Percentiles rank a stretch among this genome's conserved stretches.
phyloP scores from a whole-genome alignment of 2,888 invertebrate genomes.

The Bombylius discolor region DNA sequence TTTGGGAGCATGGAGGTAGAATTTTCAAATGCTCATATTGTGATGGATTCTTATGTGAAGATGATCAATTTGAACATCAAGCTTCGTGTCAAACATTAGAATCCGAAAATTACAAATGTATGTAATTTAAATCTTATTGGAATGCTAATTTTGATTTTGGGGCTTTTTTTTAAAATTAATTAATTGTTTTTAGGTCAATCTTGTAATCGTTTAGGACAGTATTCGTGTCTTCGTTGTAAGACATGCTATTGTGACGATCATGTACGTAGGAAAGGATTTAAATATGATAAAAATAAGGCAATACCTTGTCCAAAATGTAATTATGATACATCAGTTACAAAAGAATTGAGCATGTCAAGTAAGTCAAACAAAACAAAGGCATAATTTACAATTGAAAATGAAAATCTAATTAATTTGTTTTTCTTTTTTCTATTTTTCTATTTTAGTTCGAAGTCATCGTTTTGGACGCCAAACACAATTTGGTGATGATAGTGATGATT shows the following conservation, averaged over 20 bases:
- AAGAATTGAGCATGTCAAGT: conserved; percentile 93
- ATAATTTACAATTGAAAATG: too few species aligned
- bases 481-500: conserved; percentile 45
- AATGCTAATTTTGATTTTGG: background rate
- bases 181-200: conserved; percentile 43
- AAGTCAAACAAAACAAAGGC: conserved; percentile 29
- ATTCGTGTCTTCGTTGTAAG: conserved; percentile 90
- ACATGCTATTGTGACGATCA: conserved; percentile 95
- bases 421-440: background rate
- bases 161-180: too few species aligned
- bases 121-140: background rate
- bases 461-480: conserved; percentile 73
- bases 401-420: background rate
- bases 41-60: conserved; percentile 77
- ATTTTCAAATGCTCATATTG: conserved; percentile 89
- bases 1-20: conserved; percentile 92
- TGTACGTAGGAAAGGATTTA: conserved; percentile 80
- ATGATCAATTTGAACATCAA: conserved; percentile 95
- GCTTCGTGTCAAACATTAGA: conserved; percentile 92
- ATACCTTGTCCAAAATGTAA: conserved; percentile 92
- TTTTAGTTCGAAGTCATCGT: conserved; percentile 67
- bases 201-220: conserved; percentile 88
- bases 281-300: conserved; percentile 68
- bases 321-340: conserved; percentile 83
- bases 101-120: conserved; percentile 86